Conservation (phyloP, 92 coral and sea anemone species). For the Paramuricea clavata region DNA sequence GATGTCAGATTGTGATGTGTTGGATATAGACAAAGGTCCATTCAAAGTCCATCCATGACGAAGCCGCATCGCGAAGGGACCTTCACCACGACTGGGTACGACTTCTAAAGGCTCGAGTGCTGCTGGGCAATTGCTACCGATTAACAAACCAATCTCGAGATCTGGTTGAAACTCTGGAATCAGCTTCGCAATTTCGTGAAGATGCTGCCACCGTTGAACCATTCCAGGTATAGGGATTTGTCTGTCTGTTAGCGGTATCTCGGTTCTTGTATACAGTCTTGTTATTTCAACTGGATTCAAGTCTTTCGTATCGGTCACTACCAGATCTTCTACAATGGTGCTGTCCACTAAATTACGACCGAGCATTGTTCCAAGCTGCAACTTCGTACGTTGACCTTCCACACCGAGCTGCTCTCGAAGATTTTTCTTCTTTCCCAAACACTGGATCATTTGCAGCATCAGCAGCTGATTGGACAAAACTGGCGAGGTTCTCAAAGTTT, state of each 20-base stretch:
- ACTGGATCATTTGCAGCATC: constrained; percentile 75
- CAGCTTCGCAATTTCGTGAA: constrained; percentile 46
- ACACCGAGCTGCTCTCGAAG: constrained; percentile 57
- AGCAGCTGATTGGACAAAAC: constrained; percentile 60
- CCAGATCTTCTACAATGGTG: constrained; percentile 44
- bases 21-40: constrained; percentile 48
- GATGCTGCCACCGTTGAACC: constrained; percentile 56
- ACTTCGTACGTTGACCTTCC: constrained; percentile 27
- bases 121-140: constrained; percentile 72
- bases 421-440: constrained; percentile 61
- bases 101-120: constrained; percentile 75
- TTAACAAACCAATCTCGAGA: constrained; percentile 68
- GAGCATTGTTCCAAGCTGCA: constrained; percentile 51
- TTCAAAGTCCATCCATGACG: constrained; percentile 77
- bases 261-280: constrained; percentile 24
- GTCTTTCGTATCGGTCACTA: constrained; percentile 44
- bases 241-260: constrained; percentile 35
- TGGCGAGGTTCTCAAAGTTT: constrained; percentile 47
- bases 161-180: constrained; percentile 64
- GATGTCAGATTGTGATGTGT: background rate
- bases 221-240: constrained; percentile 59
- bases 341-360: constrained; percentile 59
- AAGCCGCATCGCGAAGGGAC: constrained; percentile 75
- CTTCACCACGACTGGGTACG: constrained; percentile 72
- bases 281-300: constrained; percentile 54